Conservation (phyloP, 2,888 invertebrate species). For the Aleiodes alternator region DNA sequence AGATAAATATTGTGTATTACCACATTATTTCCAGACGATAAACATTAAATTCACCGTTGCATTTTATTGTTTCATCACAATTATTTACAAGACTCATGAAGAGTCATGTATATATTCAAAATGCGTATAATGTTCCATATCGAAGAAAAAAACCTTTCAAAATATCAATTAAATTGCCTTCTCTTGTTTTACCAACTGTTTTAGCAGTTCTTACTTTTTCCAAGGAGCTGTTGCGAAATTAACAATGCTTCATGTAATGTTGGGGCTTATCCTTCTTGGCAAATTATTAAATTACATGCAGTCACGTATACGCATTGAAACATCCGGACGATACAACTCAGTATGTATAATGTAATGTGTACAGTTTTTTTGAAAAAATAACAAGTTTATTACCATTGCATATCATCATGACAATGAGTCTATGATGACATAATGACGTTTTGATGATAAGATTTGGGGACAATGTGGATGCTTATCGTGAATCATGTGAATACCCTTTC, state of each 20-base stretch:
- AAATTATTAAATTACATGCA: slow-evolving; percentile 31
- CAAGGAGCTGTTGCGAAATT: not conserved
- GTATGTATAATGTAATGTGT: slow-evolving; percentile 17
- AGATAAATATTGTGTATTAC: not conserved
- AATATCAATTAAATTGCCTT: slow-evolving; percentile 15
- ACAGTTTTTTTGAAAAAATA: not conserved
- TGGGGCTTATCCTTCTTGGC: not conserved
- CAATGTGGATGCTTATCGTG: no score
- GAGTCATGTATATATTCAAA: slow-evolving; percentile 19
- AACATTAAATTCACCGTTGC: not conserved
- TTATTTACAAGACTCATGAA: slow-evolving; percentile 28
- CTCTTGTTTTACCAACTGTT: slow-evolving; percentile 28
- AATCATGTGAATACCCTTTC: no score
- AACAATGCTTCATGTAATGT: no score
- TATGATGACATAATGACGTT: no score
- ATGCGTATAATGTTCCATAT: slow-evolving; percentile 38
- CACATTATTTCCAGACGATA: slow-evolving; percentile 8
- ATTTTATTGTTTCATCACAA: slow-evolving; percentile 28
- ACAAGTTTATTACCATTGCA: slow-evolving; percentile 8
- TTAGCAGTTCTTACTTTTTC: slow-evolving; percentile 18
- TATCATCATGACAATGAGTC: no score
- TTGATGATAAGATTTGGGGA: no score
- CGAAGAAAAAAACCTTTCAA: slow-evolving; percentile 33
- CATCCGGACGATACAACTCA: slow-evolving; percentile 17
- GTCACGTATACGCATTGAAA: slow-evolving; percentile 34